These are phyloP conservation scores for Falco cherrug DNA, from an alignment of 2,797 vertebrate species.

Conservation along the genomic window DNA sequence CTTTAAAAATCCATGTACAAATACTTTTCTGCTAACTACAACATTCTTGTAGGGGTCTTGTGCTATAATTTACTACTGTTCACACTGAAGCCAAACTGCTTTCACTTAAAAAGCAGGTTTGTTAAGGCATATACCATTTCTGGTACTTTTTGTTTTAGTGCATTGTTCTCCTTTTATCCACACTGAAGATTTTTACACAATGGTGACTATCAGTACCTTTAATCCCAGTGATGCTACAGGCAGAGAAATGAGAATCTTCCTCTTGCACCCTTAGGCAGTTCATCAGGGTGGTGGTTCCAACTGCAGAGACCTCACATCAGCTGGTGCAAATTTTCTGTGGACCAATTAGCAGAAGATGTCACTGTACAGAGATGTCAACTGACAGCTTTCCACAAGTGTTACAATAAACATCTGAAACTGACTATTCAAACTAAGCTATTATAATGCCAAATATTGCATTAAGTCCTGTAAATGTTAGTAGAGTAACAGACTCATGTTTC, in stretches of 20 bases:
- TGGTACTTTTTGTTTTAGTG: background rate
- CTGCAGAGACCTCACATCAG: fast-evolving
- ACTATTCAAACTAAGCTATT: background rate
- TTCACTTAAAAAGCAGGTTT: background rate
- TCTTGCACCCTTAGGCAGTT: background rate
- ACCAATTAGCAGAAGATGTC: background rate
- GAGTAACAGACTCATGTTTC: background rate
- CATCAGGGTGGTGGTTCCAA: background rate
- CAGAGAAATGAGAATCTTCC: background rate
- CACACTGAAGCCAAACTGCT: background rate
- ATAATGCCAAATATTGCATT: background rate
- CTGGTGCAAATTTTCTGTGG: background rate
- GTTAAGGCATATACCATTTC: background rate
- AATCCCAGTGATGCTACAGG: background rate
- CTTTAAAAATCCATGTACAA: background rate
- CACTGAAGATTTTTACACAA: background rate
- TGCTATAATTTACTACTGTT: background rate
- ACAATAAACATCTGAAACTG: background rate
- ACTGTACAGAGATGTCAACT: background rate
- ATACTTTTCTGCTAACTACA: background rate
- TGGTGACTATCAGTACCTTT: background rate
- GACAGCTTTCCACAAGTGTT: background rate
- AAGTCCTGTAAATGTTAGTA: background rate
- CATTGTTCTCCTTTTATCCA: background rate
- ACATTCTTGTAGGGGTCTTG: background rate